Percentiles rank a stretch among this genome's conserved stretches.
These are phyloP conservation scores for Archips crataeganus DNA, from an alignment of 2,888 invertebrate genomes.

Conservation along the genomic window DNA sequence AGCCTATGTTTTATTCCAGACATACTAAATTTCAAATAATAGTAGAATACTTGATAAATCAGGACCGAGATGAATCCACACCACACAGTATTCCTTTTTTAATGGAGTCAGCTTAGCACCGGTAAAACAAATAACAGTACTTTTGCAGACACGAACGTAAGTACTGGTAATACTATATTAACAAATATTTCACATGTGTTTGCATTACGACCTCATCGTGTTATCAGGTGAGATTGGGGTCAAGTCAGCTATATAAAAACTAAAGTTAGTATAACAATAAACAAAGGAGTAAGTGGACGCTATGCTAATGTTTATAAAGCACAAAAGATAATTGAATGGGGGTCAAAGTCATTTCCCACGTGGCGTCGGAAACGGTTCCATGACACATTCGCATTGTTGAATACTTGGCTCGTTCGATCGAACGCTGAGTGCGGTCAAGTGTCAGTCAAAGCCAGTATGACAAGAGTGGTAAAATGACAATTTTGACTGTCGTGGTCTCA, in stretches of 20 bases:
- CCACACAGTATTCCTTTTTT: no score
- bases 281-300: constrained; percentile 43
- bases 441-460: neutral
- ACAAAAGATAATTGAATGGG: constrained; percentile 47
- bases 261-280: constrained; percentile 41
- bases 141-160: no score
- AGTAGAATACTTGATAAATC: no score
- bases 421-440: neutral
- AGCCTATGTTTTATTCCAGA: no score
- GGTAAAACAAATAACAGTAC: no score
- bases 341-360: constrained; percentile 52
- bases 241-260: neutral
- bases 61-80: no score
- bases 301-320: constrained; percentile 40
- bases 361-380: constrained; percentile 14
- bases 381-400: constrained; percentile 22
- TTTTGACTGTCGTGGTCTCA: neutral
- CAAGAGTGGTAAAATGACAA: neutral
- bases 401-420: neutral
- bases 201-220: constrained; percentile 1
- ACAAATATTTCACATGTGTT: constrained; percentile 5
- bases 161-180: neutral
- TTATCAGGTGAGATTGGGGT: constrained; percentile 30
- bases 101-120: no score
- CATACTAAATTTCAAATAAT: no score